phyloP scores from a whole-genome alignment of 2,113 vertebrate species.

The Carassius auratus region DNA sequence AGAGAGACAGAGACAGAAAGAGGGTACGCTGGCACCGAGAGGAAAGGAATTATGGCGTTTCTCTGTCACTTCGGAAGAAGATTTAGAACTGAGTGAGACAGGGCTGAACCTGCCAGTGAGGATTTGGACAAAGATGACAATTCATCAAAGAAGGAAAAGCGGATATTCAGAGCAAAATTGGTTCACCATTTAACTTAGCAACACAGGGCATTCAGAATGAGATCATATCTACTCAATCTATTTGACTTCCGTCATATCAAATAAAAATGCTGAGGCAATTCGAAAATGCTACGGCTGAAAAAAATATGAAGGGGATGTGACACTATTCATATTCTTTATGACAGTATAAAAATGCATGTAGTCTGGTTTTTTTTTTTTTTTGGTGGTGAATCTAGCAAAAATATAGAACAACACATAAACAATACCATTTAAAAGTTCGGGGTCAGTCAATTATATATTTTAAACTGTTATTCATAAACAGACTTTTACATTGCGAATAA shows the following conservation, averaged over 20 bases:
- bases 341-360: background rate
- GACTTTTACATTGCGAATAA: background rate
- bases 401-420: background rate
- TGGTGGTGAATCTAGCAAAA: background rate
- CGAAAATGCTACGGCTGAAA: background rate
- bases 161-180: constrained; percentile 40
- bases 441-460: background rate
- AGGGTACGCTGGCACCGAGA: constrained; percentile 5
- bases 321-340: background rate
- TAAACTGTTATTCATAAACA: background rate
- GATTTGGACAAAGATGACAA: constrained; percentile 58
- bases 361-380: background rate
- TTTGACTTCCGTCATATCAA: constrained; percentile 3
- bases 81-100: constrained; percentile 37
- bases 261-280: background rate
- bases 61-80: constrained; percentile 53
- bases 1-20: constrained; percentile 17
- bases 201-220: constrained; percentile 38
- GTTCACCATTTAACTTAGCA: constrained; percentile 25
- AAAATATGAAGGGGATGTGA: background rate
- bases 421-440: background rate
- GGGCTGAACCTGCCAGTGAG: constrained; percentile 45
- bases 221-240: background rate
- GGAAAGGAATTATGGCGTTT: constrained; percentile 53
- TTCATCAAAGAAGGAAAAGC: constrained; percentile 59